Evolutionary conservation across 2,113 vertebrate genomes (phyloP).

Genomic region (Syngnathus typhle): DNA sequence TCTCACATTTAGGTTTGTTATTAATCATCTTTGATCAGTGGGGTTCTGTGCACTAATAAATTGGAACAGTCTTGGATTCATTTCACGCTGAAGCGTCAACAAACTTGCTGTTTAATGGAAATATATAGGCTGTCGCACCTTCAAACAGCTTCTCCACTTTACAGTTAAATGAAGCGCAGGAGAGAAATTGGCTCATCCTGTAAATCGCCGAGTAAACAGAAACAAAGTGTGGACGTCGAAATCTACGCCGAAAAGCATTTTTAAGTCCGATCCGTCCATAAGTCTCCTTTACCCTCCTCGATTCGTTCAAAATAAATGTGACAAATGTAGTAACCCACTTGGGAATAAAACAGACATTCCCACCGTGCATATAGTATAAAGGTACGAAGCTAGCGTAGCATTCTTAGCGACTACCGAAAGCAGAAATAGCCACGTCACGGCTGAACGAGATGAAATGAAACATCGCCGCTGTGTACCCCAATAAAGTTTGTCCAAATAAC

Average conservation of each 20-base stretch:
- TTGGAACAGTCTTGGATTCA: slow-evolving; percentile 21
- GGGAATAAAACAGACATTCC: slow-evolving; percentile 27
- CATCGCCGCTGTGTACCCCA: too few species aligned
- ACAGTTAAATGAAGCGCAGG: slow-evolving; percentile 18
- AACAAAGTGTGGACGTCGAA: not conserved
- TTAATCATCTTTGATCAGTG: slow-evolving; percentile 61
- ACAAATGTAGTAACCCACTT: slow-evolving; percentile 27
- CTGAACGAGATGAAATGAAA: too few species aligned
- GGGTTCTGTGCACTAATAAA: slow-evolving; percentile 40
- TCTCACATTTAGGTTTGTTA: slow-evolving; percentile 48
- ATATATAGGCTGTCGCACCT: slow-evolving; percentile 5
- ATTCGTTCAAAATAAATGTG: slow-evolving; percentile 26
- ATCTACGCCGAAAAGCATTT: slow-evolving; percentile 14
- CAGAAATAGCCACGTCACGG: too few species aligned
- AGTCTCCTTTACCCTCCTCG: not conserved
- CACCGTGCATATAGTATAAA: too few species aligned
- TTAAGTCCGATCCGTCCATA: slow-evolving; percentile 7
- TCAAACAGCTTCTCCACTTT: slow-evolving; percentile 13
- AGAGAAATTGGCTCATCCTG: slow-evolving; percentile 16
- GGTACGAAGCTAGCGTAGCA: too few species aligned
- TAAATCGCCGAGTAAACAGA: slow-evolving; percentile 18
- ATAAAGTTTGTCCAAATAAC: too few species aligned
- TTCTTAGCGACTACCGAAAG: too few species aligned
- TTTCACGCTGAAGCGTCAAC: slow-evolving; percentile 41
- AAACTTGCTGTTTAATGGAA: slow-evolving; percentile 28